A percentile compares a stretch with the other conserved stretches of the same genome.
phyloP scores from a whole-genome alignment of 2,113 vertebrate genomes.

The Pristiophorus japonicus region DNA sequence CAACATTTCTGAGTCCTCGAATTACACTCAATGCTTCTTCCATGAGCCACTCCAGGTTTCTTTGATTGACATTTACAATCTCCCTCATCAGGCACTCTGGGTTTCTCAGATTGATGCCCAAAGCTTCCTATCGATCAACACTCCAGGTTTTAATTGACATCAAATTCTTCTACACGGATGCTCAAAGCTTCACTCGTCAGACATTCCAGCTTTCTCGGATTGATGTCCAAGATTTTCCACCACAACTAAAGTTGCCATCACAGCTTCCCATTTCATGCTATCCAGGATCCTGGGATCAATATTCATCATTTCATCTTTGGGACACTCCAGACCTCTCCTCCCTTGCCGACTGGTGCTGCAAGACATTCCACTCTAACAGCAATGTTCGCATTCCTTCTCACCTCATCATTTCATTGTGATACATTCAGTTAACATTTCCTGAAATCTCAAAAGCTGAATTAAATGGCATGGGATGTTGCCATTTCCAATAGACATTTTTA shows the following conservation, averaged over 20 bases:
- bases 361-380: background rate
- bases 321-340: background rate
- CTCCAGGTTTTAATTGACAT: background rate
- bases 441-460: background rate
- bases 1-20: background rate
- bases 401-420: background rate
- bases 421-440: background rate
- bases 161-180: no score
- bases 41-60: background rate
- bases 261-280: background rate
- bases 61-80: background rate
- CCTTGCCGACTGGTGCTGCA: background rate
- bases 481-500: background rate
- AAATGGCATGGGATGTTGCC: background rate
- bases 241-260: background rate
- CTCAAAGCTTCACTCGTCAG: background rate
- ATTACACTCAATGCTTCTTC: background rate
- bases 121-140: background rate
- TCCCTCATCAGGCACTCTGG: background rate
- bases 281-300: background rate
- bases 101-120: background rate
- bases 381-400: background rate
- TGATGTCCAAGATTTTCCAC: background rate
- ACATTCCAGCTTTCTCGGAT: no score
- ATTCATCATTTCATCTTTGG: constrained; percentile 2